Conservation (phyloP, 2,888 invertebrate species). For the Parnassius apollo region DNA sequence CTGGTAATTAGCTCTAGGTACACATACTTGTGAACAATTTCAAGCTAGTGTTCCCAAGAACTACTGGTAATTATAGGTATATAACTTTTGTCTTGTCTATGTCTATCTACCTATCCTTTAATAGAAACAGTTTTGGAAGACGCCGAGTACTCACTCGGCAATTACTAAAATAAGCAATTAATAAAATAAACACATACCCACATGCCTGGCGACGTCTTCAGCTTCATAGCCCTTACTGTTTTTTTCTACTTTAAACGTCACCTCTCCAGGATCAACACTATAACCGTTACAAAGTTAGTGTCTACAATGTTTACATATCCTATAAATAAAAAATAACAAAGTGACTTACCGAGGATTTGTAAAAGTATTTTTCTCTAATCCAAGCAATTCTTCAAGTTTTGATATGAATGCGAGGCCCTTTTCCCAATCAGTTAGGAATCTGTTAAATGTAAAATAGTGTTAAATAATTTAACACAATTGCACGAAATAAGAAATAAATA, state of each 20-base stretch:
- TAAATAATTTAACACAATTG: too few species aligned
- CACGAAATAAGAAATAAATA: too few species aligned
- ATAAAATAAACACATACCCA: constrained; percentile 75
- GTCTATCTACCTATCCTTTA: too few species aligned
- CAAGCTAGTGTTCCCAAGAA: too few species aligned
- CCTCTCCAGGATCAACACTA: constrained; percentile 88
- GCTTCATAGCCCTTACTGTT: constrained; percentile 85
- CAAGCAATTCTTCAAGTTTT: constrained; percentile 85
- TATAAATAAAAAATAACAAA: background rate
- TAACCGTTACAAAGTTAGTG: constrained; percentile 37
- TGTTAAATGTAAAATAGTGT: constrained; percentile 27
- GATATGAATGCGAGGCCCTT: constrained; percentile 87
- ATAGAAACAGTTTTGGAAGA: too few species aligned
- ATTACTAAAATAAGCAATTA: too few species aligned
- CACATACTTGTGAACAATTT: too few species aligned
- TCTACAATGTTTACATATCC: background rate
- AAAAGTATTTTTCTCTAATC: constrained; percentile 83
- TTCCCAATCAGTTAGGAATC: constrained; percentile 82
- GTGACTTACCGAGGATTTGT: constrained; percentile 82
- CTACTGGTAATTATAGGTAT: too few species aligned
- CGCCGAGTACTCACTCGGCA: too few species aligned
- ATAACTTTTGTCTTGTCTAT: too few species aligned
- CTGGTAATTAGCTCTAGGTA: too few species aligned
- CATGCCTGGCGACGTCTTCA: constrained; percentile 83
- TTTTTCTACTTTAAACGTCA: constrained; percentile 87